These are phyloP conservation scores for Campylorhamphus procurvoides DNA, from an alignment of 2,113 vertebrate genomes.

Conservation along the genomic window DNA sequence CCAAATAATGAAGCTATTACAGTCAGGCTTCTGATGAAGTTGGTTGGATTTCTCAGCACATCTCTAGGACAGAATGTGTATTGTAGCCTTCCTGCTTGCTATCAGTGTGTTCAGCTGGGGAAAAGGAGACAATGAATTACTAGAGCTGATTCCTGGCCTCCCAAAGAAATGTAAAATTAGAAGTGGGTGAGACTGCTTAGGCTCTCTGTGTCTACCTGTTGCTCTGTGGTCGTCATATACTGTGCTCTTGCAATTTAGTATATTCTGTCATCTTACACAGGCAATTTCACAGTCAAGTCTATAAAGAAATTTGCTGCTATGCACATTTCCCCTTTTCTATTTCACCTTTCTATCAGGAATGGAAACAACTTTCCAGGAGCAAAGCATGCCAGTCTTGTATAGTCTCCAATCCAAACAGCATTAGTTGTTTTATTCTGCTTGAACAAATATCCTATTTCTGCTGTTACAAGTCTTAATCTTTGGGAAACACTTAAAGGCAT, in stretches of 20 bases:
- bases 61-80: background rate
- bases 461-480: background rate
- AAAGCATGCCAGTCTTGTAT: background rate
- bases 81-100: background rate
- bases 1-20: background rate
- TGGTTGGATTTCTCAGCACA: background rate
- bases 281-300: background rate
- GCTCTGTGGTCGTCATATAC: background rate
- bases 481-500: background rate
- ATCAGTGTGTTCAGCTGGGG: rapidly evolving
- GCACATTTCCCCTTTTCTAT: background rate
- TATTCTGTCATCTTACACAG: background rate
- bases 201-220: background rate
- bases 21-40: background rate
- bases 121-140: background rate
- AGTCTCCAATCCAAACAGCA: background rate
- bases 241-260: background rate
- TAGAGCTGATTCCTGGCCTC: background rate
- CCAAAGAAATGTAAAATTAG: background rate
- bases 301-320: background rate
- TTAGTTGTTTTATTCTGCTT: background rate
- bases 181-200: background rate
- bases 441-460: background rate
- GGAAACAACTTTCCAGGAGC: background rate
- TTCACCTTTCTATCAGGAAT: background rate